These are phyloP conservation scores for Stenopsyche tienmushanensis DNA, from an alignment of 1,140 invertebrate genomes.

Conservation along the genomic window DNA sequence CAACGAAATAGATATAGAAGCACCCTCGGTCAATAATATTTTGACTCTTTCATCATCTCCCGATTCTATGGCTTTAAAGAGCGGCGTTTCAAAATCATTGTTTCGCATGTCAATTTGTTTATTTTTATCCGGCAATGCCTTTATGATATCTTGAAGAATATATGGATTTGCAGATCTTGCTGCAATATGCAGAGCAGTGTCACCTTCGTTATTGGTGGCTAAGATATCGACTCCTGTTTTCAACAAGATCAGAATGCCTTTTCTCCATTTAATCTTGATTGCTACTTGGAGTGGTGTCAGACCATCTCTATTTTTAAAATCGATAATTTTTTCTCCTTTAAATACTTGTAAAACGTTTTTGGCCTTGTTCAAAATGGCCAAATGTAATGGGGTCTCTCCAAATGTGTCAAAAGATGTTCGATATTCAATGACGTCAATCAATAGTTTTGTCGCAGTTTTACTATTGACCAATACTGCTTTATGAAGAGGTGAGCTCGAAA, in stretches of 20 bases:
- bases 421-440: slow-evolving; percentile 56
- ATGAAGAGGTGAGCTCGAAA: slow-evolving; percentile 57
- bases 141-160: slow-evolving; percentile 60
- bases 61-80: slow-evolving; percentile 55
- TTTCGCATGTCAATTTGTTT: slow-evolving; percentile 51
- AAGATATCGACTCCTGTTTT: slow-evolving; percentile 70
- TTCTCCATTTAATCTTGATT: slow-evolving; percentile 51
- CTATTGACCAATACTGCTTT: slow-evolving; percentile 59
- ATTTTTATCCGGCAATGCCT: slow-evolving; percentile 58
- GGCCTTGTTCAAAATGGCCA: slow-evolving; percentile 51
- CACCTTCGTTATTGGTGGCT: slow-evolving; percentile 60
- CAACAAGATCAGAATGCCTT: slow-evolving; percentile 63
- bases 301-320: slow-evolving; percentile 50
- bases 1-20: slow-evolving; percentile 47
- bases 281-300: slow-evolving; percentile 52
- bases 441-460: slow-evolving; percentile 55
- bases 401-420: slow-evolving; percentile 57
- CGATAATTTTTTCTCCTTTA: slow-evolving; percentile 39
- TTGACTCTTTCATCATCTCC: slow-evolving; percentile 52
- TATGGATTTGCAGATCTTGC: slow-evolving; percentile 60
- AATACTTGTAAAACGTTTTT: slow-evolving; percentile 13
- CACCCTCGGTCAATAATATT: slow-evolving; percentile 52
- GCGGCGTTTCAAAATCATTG: slow-evolving; percentile 54
- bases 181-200: slow-evolving; percentile 60
- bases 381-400: slow-evolving; percentile 62